Evolutionary conservation across 2,113 vertebrate species (phyloP).

Genomic region (Eonycteris spelaea): DNA sequence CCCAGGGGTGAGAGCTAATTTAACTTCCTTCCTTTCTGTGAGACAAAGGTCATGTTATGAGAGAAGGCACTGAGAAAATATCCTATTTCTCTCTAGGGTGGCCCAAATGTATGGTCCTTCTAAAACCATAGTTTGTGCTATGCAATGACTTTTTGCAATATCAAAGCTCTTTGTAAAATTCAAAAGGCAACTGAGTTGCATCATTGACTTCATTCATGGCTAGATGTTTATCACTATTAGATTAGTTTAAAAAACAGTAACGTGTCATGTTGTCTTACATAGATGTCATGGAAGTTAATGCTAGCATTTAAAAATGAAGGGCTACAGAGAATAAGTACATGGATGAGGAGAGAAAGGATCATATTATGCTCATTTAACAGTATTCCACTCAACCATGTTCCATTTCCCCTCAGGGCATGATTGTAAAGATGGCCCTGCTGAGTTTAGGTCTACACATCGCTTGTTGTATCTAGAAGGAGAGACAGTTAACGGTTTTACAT

Average conservation of each 20-base stretch:
- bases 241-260: neutral
- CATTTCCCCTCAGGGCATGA: conserved; percentile 29
- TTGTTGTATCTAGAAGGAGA: conserved; percentile 47
- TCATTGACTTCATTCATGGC: neutral
- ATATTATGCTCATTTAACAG: conserved; percentile 60
- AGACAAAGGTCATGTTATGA: neutral
- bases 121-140: neutral
- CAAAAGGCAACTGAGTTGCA: neutral
- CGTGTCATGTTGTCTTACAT: neutral
- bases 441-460: conserved; percentile 56
- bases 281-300: neutral
- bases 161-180: neutral
- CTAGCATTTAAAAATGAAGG: conserved; percentile 37
- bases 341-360: neutral
- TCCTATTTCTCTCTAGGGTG: neutral
- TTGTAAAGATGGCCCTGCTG: conserved; percentile 61
- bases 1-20: neutral
- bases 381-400: conserved; percentile 33
- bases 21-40: neutral
- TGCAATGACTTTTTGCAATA: neutral
- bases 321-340: conserved; percentile 7
- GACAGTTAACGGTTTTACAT: conserved; percentile 66
- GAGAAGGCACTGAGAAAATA: neutral
- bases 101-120: neutral
- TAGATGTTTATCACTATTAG: neutral